These are phyloP conservation scores for Penaeus monodon DNA, from an alignment of 2,888 invertebrate species.

Conservation along the genomic window DNA sequence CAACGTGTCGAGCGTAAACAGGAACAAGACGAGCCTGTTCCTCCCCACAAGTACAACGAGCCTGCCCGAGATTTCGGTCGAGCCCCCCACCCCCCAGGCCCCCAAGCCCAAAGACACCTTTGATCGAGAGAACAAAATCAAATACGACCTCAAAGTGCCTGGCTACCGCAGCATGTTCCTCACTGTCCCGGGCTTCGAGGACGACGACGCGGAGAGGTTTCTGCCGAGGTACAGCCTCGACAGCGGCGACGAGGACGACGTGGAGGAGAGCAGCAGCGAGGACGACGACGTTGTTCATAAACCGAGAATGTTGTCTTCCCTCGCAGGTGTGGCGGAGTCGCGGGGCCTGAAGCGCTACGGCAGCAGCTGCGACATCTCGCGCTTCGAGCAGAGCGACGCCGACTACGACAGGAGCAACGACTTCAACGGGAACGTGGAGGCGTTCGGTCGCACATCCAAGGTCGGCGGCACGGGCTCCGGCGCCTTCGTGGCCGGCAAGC, in stretches of 20 bases:
- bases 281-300: conserved; percentile 57
- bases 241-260: conserved; percentile 27
- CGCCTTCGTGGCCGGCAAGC: conserved; percentile 54
- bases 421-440: conserved; percentile 23
- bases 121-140: conserved; percentile 48
- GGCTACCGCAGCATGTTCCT: conserved; percentile 62
- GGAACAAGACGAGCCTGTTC: conserved; percentile 51
- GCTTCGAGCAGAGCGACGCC: conserved; percentile 7
- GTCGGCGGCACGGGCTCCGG: conserved; percentile 52
- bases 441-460: conserved; percentile 36
- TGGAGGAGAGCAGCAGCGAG: conserved; percentile 40
- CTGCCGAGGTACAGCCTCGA: conserved; percentile 51
- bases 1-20: conserved; percentile 44
- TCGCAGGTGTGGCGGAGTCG: conserved; percentile 45
- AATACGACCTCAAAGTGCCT: conserved; percentile 55
- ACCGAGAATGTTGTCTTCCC: conserved; percentile 52
- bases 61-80: conserved; percentile 63
- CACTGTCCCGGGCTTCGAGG: conserved; percentile 62
- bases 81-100: conserved; percentile 64
- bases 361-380: conserved; percentile 61
- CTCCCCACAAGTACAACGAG: conserved; percentile 60
- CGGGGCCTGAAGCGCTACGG: conserved; percentile 58
- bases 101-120: conserved; percentile 54
- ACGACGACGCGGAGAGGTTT: conserved; percentile 46
- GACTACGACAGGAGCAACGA: conserved; percentile 33